phyloP scores from a whole-genome alignment of 2,113 vertebrate genomes.

The Trochalopteron elliotii region DNA sequence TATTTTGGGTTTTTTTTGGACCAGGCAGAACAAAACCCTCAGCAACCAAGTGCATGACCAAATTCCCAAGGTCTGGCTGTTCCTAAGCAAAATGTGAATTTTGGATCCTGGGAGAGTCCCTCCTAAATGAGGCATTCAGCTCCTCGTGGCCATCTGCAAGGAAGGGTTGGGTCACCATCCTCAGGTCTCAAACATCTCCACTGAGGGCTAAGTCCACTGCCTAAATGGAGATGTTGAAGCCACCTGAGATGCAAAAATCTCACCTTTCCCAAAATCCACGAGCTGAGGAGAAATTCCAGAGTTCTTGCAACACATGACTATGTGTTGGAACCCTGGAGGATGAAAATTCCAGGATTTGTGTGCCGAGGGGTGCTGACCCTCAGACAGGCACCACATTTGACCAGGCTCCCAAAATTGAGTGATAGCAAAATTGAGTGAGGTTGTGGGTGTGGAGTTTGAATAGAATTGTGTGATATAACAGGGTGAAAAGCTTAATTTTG shows the following conservation, averaged over 20 bases:
- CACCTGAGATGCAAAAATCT: neutral
- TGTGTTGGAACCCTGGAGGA: no score
- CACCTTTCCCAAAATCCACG: neutral
- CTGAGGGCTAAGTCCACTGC: fast-evolving
- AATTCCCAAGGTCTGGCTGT: neutral
- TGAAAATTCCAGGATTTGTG: no score
- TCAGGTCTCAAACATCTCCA: fast-evolving
- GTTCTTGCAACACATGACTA: neutral
- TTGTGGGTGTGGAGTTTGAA: no score
- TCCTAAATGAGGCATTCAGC: neutral
- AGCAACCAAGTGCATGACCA: neutral
- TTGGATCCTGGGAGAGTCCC: no score
- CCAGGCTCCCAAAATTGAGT: no score
- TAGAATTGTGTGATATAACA: no score
- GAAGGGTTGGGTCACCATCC: neutral
- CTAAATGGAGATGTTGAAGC: neutral
- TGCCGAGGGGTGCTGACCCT: no score
- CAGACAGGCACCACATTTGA: no score
- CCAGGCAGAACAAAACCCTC: neutral
- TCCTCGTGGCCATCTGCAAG: neutral
- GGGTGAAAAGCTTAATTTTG: no score
- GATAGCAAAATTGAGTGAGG: no score
- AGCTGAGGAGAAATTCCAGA: neutral
- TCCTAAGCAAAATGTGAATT: fast-evolving
- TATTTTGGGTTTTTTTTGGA: neutral